Conservation (phyloP, 2,113 vertebrate genomes). For the Garra rufa region DNA sequence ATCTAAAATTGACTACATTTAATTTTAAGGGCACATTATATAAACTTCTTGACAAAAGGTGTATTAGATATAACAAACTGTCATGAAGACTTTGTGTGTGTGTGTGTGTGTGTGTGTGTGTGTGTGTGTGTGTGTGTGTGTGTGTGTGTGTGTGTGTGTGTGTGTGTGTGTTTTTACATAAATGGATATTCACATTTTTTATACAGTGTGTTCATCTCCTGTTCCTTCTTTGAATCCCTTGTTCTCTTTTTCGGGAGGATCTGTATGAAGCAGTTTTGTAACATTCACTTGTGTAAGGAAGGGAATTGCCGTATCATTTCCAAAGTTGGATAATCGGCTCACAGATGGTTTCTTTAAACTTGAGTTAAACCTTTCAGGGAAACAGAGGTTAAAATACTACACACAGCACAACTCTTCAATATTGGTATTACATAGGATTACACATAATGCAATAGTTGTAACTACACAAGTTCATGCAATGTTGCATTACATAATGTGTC, state of each 20-base stretch:
- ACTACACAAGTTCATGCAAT: not conserved
- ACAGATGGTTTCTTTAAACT: conserved; percentile 69
- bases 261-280: conserved; percentile 13
- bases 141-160: not conserved
- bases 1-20: not conserved
- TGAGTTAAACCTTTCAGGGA: not conserved
- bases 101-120: not conserved
- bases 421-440: not conserved
- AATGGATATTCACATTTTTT: conserved; percentile 24
- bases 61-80: too few species aligned
- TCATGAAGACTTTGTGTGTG: not conserved
- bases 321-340: conserved; percentile 73
- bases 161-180: conserved; percentile 22
- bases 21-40: too few species aligned
- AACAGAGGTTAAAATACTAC: conserved; percentile 59
- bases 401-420: not conserved
- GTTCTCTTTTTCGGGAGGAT: conserved; percentile 34
- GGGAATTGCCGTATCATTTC: conserved; percentile 62
- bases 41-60: not conserved
- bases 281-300: conserved; percentile 14
- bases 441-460: not conserved
- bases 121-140: not conserved
- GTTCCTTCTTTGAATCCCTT: conserved; percentile 24
- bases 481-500: not conserved
- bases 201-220: conserved; percentile 12